phyloP scores from a whole-genome alignment of 2,888 invertebrate species.

The Chaetoderma sp. region DNA sequence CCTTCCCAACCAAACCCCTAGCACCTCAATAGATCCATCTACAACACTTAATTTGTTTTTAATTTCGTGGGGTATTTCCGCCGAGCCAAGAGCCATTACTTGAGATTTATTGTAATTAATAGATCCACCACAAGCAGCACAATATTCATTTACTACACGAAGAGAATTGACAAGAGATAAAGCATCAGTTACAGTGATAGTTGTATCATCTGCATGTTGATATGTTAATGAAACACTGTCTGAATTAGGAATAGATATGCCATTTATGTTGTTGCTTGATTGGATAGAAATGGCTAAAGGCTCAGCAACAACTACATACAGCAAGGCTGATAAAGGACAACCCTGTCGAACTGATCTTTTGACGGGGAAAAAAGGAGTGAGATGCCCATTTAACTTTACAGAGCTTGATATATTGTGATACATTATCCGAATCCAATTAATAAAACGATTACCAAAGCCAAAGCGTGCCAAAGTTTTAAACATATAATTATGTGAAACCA shows the following conservation, averaged over 20 bases:
- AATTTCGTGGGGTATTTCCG: too few species aligned
- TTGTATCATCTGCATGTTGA: constrained; percentile 20
- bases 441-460: constrained; percentile 37
- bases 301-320: constrained; percentile 3
- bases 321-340: neutral
- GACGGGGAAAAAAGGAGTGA: neutral
- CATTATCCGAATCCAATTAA: constrained; percentile 37
- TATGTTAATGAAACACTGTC: neutral
- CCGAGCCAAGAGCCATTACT: neutral
- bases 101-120: constrained; percentile 16
- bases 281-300: neutral
- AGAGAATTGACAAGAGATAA: neutral
- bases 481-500: constrained; percentile 38
- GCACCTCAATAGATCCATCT: neutral
- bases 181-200: constrained; percentile 1
- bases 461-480: constrained; percentile 32
- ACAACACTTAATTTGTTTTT: neutral
- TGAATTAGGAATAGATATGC: constrained; percentile 26
- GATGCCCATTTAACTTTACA: neutral
- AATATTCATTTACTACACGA: constrained; percentile 5
- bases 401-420: constrained; percentile 20
- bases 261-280: constrained; percentile 8
- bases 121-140: constrained; percentile 27
- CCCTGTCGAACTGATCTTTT: neutral
- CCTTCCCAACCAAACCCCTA: neutral